A percentile compares a stretch with the other conserved stretches of the same genome.
Conservation (phyloP, 2,797 vertebrate genomes). For the Chelon labrosus region DNA sequence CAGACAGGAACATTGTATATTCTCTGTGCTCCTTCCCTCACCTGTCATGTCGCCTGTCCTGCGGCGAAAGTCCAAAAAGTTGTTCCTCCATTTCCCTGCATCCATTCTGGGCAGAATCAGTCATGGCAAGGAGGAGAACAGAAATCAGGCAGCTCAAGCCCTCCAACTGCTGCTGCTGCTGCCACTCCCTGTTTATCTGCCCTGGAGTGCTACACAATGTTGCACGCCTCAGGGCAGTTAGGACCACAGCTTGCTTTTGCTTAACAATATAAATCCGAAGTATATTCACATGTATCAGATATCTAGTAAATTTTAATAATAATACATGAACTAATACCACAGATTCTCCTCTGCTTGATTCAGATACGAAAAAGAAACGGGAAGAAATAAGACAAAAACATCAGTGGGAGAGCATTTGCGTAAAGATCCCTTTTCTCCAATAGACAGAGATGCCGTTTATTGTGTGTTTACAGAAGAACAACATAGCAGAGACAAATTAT, state of each 20-base stretch:
- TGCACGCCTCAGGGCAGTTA: slow-evolving; percentile 32
- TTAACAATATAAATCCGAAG: background rate
- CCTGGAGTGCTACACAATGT: slow-evolving; percentile 23
- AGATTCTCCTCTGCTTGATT: background rate
- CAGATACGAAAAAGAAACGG: background rate
- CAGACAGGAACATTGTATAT: slow-evolving; percentile 53
- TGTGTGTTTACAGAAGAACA: background rate
- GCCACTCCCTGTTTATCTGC: slow-evolving; percentile 39
- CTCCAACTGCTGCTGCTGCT: slow-evolving; percentile 16
- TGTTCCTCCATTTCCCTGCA: slow-evolving; percentile 48
- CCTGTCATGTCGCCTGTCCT: slow-evolving; percentile 69
- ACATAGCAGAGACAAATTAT: background rate
- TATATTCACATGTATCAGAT: slow-evolving; percentile 1
- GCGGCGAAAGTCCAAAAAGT: slow-evolving; percentile 50
- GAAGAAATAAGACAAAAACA: too few species aligned
- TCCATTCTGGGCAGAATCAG: slow-evolving; percentile 44
- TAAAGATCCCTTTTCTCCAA: background rate
- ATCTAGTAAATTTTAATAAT: background rate
- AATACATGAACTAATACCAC: background rate
- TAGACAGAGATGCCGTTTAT: background rate
- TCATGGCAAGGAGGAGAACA: slow-evolving; percentile 42
- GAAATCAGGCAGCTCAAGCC: slow-evolving; percentile 30
- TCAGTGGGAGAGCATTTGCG: too few species aligned
- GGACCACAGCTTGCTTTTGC: slow-evolving; percentile 3
- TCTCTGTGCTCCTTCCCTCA: slow-evolving; percentile 51